Evolutionary conservation across 2,888 invertebrate species (phyloP).

Genomic region (Gandaritis pyraliata): DNA sequence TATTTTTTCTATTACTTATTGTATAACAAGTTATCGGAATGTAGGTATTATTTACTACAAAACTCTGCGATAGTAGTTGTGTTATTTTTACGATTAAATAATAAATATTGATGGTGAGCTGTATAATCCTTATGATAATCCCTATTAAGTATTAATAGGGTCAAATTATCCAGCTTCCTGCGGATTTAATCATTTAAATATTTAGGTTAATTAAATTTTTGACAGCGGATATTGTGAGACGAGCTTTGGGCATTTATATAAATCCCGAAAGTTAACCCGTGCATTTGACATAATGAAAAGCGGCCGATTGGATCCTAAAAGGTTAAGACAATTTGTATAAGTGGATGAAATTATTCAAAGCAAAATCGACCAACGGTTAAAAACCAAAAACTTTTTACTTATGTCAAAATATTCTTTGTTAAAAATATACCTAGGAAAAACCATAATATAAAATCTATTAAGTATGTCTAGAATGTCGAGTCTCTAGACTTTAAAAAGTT

Average conservation of each 20-base stretch:
- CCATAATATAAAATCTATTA: too few relatives aligned
- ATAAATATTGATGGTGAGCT: neutral
- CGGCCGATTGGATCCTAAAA: neutral
- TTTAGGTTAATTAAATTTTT: slow-evolving; percentile 15
- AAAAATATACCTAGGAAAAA: too few relatives aligned
- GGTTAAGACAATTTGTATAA: neutral
- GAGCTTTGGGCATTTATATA: neutral
- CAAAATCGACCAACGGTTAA: neutral
- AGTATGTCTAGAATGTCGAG: too few relatives aligned
- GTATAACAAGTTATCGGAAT: too few relatives aligned
- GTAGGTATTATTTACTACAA: too few relatives aligned
- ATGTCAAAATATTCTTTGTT: too few relatives aligned
- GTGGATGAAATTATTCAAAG: slow-evolving; percentile 1
- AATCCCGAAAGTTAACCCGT: slow-evolving; percentile 4
- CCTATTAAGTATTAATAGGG: neutral
- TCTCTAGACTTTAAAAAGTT: too few relatives aligned
- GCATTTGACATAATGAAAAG: slow-evolving; percentile 13
- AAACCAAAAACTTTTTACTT: too few relatives aligned
- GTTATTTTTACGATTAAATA: too few relatives aligned
- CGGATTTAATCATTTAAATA: neutral
- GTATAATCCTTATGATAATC: neutral
- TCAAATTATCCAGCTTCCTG: neutral
- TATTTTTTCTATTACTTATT: too few relatives aligned
- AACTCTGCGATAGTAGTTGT: too few relatives aligned
- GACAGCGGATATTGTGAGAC: neutral